Evolutionary conservation across 2,888 invertebrate species (phyloP).

Genomic region (Athalia rosae): DNA sequence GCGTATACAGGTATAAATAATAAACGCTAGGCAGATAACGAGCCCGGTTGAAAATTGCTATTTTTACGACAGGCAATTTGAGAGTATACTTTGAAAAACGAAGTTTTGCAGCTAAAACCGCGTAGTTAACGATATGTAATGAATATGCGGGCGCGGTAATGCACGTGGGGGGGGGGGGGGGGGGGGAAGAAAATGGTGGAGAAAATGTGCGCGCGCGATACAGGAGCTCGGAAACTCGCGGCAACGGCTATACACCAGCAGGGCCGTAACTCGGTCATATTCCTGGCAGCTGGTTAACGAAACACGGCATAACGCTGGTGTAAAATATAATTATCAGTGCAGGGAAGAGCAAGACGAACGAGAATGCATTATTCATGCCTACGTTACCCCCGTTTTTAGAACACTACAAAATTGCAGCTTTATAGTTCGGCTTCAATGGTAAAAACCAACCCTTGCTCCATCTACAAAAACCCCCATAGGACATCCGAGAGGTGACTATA

Average conservation of each 20-base stretch:
- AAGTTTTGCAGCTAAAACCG: slow-evolving; percentile 22
- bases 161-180: slow-evolving; percentile 58
- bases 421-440: slow-evolving; percentile 59
- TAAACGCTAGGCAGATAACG: slow-evolving; percentile 22
- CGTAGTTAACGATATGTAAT: slow-evolving; percentile 65
- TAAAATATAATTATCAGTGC: slow-evolving; percentile 70
- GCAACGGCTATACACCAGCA: slow-evolving; percentile 51
- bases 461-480: background rate
- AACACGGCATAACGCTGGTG: slow-evolving; percentile 69
- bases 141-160: slow-evolving; percentile 67
- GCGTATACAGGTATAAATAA: slow-evolving; percentile 20
- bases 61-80: slow-evolving; percentile 39
- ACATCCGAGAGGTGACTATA: background rate
- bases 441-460: slow-evolving; percentile 7
- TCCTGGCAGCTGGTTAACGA: slow-evolving; percentile 62
- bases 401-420: slow-evolving; percentile 61
- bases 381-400: slow-evolving; percentile 65
- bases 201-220: no score
- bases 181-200: background rate
- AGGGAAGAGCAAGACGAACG: slow-evolving; percentile 65
- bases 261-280: slow-evolving; percentile 48
- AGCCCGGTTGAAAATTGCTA: slow-evolving; percentile 20
- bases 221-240: slow-evolving; percentile 1
- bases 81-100: slow-evolving; percentile 24
- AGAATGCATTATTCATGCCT: slow-evolving; percentile 68